phyloP scores from a whole-genome alignment of 1,140 invertebrate genomes.

The Pseudomyrmex concolor region DNA sequence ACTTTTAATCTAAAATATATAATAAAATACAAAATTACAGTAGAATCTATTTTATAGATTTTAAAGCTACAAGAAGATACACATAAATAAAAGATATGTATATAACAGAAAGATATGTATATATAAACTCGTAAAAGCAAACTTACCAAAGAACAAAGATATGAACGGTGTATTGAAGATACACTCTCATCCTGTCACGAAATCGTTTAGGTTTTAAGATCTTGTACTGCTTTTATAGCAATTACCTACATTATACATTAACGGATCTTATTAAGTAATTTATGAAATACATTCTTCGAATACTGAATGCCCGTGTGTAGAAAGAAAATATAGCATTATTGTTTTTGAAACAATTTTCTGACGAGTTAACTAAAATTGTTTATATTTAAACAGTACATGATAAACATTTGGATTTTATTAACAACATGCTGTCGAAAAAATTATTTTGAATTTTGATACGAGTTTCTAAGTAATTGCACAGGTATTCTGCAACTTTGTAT shows the following conservation, averaged over 20 bases:
- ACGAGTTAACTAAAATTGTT: not conserved
- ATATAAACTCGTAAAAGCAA: not conserved
- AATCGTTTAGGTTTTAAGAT: conserved; percentile 40
- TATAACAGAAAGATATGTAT: not conserved
- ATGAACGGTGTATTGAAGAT: conserved; percentile 60
- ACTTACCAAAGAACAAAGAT: conserved; percentile 71
- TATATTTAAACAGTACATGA: not conserved
- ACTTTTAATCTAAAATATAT: not conserved
- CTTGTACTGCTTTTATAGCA: conserved; percentile 24
- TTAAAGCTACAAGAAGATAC: not conserved
- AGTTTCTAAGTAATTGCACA: too few species aligned
- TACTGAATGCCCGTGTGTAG: not conserved
- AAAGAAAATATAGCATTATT: not conserved
- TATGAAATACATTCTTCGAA: not conserved
- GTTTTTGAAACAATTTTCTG: not conserved
- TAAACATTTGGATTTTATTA: not conserved
- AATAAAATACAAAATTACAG: not conserved
- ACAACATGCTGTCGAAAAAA: not conserved
- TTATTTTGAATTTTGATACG: not conserved
- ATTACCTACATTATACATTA: too few species aligned
- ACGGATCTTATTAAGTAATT: conserved; percentile 23
- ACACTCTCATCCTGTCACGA: conserved; percentile 39
- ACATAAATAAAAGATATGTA: not conserved
- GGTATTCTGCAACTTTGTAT: too few species aligned
- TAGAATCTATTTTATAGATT: not conserved